phyloP scores from a whole-genome alignment of 2,113 vertebrate species.

The Neodon shergylaensis region DNA sequence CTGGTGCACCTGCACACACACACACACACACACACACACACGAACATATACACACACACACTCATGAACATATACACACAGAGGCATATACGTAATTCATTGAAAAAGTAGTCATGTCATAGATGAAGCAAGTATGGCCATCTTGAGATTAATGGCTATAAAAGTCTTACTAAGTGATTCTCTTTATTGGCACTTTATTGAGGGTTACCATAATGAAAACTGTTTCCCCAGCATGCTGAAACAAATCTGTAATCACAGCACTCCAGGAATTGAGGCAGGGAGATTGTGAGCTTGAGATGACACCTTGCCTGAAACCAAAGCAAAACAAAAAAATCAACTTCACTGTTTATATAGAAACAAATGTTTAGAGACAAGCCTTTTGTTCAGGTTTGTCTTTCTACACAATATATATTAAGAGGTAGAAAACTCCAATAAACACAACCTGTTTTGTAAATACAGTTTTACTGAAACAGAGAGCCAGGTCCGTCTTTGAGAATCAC shows the following conservation, averaged over 20 bases:
- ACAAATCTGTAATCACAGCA: neutral
- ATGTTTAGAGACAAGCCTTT: neutral
- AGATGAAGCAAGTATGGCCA: neutral
- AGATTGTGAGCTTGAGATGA: neutral
- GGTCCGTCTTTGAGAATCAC: neutral
- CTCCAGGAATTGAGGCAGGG: neutral
- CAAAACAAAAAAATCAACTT: neutral
- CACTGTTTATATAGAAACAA: neutral
- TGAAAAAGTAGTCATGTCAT: neutral
- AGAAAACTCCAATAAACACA: neutral
- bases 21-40: too few species aligned
- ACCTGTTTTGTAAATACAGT: neutral
- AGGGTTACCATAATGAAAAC: neutral
- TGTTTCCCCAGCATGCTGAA: neutral
- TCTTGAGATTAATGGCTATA: neutral
- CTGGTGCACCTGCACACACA: neutral
- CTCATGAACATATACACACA: neutral
- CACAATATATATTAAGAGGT: neutral
- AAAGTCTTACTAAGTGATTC: neutral
- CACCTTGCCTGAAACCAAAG: neutral
- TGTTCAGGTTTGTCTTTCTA: neutral
- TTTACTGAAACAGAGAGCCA: neutral
- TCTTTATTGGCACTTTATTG: neutral
- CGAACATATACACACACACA: too few species aligned
- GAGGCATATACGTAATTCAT: neutral